A percentile compares a stretch with the other conserved stretches of the same genome.
These are phyloP conservation scores for Abscondita cerata DNA, from an alignment of 2,888 invertebrate genomes.

Conservation along the genomic window DNA sequence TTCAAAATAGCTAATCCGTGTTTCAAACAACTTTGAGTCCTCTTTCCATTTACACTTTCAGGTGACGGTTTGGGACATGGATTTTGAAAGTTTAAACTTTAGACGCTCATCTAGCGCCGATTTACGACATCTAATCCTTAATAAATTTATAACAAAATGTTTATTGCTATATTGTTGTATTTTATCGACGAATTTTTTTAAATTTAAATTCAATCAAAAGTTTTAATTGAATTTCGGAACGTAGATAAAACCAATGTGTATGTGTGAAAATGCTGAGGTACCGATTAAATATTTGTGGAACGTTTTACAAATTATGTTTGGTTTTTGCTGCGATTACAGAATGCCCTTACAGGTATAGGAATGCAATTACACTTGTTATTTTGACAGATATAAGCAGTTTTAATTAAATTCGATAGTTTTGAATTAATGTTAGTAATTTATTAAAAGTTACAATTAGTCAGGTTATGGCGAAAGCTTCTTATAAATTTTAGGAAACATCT, in stretches of 20 bases:
- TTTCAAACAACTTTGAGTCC: slow-evolving; percentile 40
- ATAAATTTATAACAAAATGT: slow-evolving; percentile 16
- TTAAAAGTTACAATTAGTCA: too few relatives aligned
- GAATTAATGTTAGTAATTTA: slow-evolving; percentile 7
- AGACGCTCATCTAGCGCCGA: too few relatives aligned
- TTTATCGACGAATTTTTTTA: too few relatives aligned
- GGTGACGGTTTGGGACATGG: slow-evolving; percentile 39
- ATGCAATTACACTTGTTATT: slow-evolving; percentile 43
- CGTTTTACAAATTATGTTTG: slow-evolving; percentile 44
- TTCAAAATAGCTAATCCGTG: slow-evolving; percentile 46
- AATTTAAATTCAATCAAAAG: slow-evolving; percentile 10
- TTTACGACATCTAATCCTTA: slow-evolving; percentile 9
- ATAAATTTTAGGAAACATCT: too few relatives aligned
- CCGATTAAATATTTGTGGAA: slow-evolving; percentile 44
- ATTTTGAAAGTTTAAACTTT: slow-evolving; percentile 35
- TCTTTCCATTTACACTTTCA: slow-evolving; percentile 41
- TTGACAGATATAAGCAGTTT: slow-evolving; percentile 37
- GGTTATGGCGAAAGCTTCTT: too few relatives aligned
- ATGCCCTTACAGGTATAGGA: slow-evolving; percentile 38
- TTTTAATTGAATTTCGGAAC: slow-evolving; percentile 9
- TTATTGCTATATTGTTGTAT: too few relatives aligned
- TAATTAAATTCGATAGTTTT: slow-evolving; percentile 31
- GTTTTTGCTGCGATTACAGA: slow-evolving; percentile 29
- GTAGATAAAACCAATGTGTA: slow-evolving; percentile 17
- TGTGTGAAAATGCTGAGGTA: slow-evolving; percentile 30